These are phyloP conservation scores for Drosophila histrio DNA, from an alignment of 2,888 invertebrate species.

Conservation along the genomic window DNA sequence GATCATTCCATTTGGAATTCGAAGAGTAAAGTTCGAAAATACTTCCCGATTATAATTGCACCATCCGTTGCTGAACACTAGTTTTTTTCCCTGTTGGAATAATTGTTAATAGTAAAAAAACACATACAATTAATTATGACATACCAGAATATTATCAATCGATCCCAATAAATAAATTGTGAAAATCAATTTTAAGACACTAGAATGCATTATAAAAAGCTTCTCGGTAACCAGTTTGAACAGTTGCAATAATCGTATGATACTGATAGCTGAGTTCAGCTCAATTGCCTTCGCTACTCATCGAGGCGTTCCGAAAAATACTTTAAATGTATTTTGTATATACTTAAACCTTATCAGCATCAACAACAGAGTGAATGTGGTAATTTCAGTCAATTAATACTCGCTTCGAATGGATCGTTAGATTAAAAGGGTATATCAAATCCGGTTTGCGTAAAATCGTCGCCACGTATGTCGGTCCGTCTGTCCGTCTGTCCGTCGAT, in stretches of 20 bases:
- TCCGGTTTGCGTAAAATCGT: too few species aligned
- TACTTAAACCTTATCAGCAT: not conserved
- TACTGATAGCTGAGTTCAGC: not conserved
- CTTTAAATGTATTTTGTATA: not conserved
- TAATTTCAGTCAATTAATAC: not conserved
- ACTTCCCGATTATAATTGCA: not conserved
- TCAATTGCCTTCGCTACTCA: not conserved
- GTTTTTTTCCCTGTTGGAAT: not conserved
- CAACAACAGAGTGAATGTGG: not conserved
- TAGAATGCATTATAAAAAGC: not conserved
- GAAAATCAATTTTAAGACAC: not conserved
- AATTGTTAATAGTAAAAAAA: not conserved
- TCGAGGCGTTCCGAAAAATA: not conserved
- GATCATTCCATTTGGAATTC: conserved; percentile 2
- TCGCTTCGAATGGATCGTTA: too few species aligned
- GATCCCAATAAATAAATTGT: not conserved
- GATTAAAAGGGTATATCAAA: too few species aligned
- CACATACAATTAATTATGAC: too few species aligned
- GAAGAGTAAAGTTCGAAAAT: conserved; percentile 1
- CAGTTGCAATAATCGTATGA: not conserved
- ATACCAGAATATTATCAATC: conserved; percentile 1
- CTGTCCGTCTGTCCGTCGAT: too few species aligned
- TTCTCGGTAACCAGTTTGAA: not conserved
- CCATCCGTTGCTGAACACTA: not conserved
- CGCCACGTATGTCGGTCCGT: too few species aligned